Percentiles rank a stretch among this genome's conserved stretches.
Evolutionary conservation across 2,797 vertebrate species (phyloP).

Genomic region (Carcharodon carcharias): DNA sequence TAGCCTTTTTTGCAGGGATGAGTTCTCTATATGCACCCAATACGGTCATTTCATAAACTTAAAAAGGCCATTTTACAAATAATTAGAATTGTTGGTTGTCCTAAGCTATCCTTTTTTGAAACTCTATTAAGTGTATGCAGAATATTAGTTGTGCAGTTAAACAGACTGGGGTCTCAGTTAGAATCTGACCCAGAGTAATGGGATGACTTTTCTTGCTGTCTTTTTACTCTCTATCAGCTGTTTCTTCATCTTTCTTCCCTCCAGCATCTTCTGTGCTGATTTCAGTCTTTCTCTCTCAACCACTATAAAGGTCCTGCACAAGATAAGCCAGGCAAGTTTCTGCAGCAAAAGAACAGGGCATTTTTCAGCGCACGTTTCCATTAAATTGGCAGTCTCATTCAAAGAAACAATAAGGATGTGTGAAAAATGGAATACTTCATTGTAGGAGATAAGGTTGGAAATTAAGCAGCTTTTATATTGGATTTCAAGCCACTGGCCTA

Average conservation of each 20-base stretch:
- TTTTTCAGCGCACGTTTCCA: not conserved
- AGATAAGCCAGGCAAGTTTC: not conserved
- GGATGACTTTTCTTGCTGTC: not conserved
- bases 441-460: not conserved
- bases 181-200: conserved; percentile 26
- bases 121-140: not conserved
- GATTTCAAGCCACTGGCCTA: not conserved
- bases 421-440: not conserved
- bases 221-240: not conserved
- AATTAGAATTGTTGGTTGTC: not conserved
- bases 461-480: not conserved
- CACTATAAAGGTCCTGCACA: not conserved
- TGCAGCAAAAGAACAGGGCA: not conserved
- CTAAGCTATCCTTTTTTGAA: not conserved
- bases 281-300: not conserved
- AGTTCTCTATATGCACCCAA: not conserved
- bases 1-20: not conserved
- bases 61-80: not conserved
- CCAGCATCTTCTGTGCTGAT: not conserved
- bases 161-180: conserved; percentile 17
- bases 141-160: not conserved
- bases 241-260: not conserved
- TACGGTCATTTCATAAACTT: not conserved
- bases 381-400: not conserved
- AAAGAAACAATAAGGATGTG: not conserved